Base-by-base conservation (phyloP, 2,797 vertebrate genomes). In the Poliocrania exsul region DNA sequence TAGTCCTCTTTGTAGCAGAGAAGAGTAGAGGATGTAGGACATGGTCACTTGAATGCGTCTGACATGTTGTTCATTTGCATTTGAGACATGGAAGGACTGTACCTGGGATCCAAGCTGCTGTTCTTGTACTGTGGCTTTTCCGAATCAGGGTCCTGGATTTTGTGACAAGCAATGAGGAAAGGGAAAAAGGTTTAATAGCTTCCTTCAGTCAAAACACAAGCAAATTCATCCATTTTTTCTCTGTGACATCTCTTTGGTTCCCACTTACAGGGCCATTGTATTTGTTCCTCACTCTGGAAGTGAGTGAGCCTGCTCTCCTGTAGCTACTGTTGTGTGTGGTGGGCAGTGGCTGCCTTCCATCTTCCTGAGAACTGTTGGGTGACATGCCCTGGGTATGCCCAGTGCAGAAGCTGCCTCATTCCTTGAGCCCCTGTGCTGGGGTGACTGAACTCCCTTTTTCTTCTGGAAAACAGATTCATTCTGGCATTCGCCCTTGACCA, bases 401-500 rank as follows among this genome's bases (percentile, higher is more conserved):
- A 11, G 58, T 3, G n/a, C 74, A 85, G 81, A 77, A 75, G 54
- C 51, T 1, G 0, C 42, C 37, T 73, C 8, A 2, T 77, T 81
- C 46, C 58, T 67, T 35, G 38, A 77, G 51, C 25, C 61, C 20
- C 11, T 71, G 9, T 80, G 86, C 72, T 65, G 42, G 37, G 44
- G 54, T 58, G 60, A 65, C 47, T 2, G 3, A 71, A 54, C 11
- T 92, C 69, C 62, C 44, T 82, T 70, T 33, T 88, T 54, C 67
- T 78, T 69, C 85, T 83, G 67, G 74, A 86, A 91, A 91, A 90
- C 16, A 74, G 46, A 90, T 92, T 93, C 81, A 19, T 83, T 90
- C 50, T 88, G 88, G 72, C 93, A 58, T 80, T 95, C 16, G 6
- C 73, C 83, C 81, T 80, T 40, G 25, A 81, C 56, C 37, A 17